A percentile compares a stretch with the other conserved stretches of the same genome.
Conservation (phyloP, 37 sponge, comb jelly and placozoan genomes). For the Ephydatia muelleri region DNA sequence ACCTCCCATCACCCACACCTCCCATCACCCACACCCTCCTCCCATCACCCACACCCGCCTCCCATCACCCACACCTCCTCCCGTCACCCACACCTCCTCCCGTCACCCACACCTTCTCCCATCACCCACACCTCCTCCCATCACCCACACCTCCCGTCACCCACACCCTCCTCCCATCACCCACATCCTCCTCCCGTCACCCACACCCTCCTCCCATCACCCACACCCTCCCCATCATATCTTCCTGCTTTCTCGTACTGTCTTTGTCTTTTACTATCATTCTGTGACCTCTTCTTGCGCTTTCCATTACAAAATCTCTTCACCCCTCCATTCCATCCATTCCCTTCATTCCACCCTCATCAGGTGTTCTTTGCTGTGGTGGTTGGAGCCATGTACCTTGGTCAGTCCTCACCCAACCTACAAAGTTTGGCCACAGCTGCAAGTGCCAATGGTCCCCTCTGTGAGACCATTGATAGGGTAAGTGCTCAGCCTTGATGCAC, state of each 20-base stretch:
- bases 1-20: not conserved
- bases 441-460: slow-evolving; percentile 67
- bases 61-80: not conserved
- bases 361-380: slow-evolving; percentile 76
- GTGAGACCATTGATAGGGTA: slow-evolving; percentile 80
- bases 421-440: slow-evolving; percentile 57
- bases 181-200: too few species aligned
- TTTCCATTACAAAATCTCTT: not conserved
- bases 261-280: too few species aligned
- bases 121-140: too few species aligned
- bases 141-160: too few species aligned
- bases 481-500: slow-evolving; percentile 7
- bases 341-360: not conserved
- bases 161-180: too few species aligned
- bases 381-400: slow-evolving; percentile 76
- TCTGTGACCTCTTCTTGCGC: too few species aligned
- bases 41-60: not conserved
- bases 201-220: too few species aligned
- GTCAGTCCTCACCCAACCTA: slow-evolving; percentile 68
- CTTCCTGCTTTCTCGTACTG: too few species aligned
- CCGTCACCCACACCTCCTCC: too few species aligned
- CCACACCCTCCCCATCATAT: too few species aligned
- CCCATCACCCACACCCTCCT: not conserved
- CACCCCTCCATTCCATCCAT: not conserved
- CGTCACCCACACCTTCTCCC: too few species aligned